phyloP scores from a whole-genome alignment of 1,140 invertebrate genomes.

The Listronotus oregonensis region DNA sequence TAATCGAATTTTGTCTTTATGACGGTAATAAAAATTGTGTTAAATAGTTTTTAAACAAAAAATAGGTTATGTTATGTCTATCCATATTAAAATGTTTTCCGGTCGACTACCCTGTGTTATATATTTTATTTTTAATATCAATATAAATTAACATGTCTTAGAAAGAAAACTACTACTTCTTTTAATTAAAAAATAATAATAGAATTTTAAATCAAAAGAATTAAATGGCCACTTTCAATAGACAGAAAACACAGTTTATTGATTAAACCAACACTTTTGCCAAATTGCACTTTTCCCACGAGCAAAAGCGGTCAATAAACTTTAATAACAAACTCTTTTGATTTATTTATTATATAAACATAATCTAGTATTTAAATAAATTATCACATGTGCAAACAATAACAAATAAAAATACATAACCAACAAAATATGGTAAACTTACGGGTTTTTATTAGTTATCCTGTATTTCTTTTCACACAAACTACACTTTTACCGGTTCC shows the following conservation, averaged over 20 bases:
- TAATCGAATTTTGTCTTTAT: no score
- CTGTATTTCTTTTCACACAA: not conserved
- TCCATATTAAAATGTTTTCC: no score
- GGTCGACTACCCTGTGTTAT: no score
- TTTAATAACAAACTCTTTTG: not conserved
- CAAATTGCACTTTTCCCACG: constrained; percentile 18
- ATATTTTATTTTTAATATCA: no score
- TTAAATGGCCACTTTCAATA: no score
- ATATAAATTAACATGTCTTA: no score
- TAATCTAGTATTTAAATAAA: constrained; percentile 29
- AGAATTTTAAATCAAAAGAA: no score
- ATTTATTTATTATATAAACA: not conserved
- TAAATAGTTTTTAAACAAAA: no score
- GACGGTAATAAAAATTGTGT: no score
- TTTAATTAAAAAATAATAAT: no score
- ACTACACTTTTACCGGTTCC: not conserved
- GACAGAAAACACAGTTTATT: constrained; percentile 13
- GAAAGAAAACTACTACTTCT: no score
- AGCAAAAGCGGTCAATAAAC: constrained; percentile 2
- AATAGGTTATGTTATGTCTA: no score
- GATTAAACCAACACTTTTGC: constrained; percentile 21
- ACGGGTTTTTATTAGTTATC: constrained; percentile 24
- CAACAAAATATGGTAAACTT: constrained; percentile 41
- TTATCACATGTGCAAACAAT: constrained; percentile 38
- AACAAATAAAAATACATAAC: constrained; percentile 43